Conservation (phyloP, 2,797 vertebrate genomes). For the Dendrocincla tyrannina region DNA sequence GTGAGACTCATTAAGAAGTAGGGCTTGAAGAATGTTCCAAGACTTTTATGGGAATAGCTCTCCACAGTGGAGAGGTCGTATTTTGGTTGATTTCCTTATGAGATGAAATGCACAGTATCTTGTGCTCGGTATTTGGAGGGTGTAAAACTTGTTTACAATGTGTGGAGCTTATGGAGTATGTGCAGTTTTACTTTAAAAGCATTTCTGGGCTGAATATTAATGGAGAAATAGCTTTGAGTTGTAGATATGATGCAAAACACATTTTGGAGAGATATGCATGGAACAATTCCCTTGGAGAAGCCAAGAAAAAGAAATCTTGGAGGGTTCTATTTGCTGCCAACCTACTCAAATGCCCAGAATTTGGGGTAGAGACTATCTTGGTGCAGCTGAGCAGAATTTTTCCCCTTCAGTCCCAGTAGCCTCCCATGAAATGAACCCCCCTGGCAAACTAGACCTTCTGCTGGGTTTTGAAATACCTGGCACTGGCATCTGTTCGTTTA, state of each 20-base stretch:
- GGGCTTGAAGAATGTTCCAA: not conserved
- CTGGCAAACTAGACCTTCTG: not conserved
- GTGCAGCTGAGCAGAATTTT: not conserved
- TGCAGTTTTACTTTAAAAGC: not conserved
- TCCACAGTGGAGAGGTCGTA: not conserved
- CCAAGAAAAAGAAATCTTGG: not conserved
- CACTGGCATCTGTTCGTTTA: not conserved
- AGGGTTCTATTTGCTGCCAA: not conserved
- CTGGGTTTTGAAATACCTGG: not conserved
- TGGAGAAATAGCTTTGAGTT: not conserved
- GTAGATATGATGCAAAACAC: not conserved
- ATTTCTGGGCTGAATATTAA: not conserved
- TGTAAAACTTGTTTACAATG: not conserved
- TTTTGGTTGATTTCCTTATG: constrained; percentile 1
- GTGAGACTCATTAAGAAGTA: not conserved
- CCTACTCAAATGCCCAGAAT: not conserved
- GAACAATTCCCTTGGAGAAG: not conserved
- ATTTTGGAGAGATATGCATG: not conserved
- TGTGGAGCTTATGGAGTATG: not conserved
- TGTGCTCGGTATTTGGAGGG: not conserved
- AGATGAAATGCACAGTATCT: not conserved
- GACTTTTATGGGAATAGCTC: not conserved
- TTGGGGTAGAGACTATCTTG: not conserved
- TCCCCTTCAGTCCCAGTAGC: not conserved
- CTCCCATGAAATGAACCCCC: not conserved